phyloP scores from a whole-genome alignment of 2,888 invertebrate genomes.

The Drosophila algonquin region DNA sequence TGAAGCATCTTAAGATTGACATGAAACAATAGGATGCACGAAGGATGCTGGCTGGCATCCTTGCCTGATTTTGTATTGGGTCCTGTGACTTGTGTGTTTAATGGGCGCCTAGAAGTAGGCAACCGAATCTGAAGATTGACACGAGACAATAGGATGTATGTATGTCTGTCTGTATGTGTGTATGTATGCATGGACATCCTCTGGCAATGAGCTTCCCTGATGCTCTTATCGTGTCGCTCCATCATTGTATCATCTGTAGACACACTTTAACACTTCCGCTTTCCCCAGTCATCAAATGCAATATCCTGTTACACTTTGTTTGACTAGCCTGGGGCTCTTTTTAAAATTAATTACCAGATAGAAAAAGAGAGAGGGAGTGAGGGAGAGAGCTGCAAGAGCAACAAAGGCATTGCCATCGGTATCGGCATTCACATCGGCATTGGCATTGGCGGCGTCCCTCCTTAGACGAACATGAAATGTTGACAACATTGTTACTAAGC shows the following conservation, averaged over 20 bases:
- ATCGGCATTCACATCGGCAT: constrained; percentile 9
- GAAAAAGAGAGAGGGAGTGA: not conserved
- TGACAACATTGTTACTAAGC: constrained; percentile 76
- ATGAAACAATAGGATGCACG: not conserved
- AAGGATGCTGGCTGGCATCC: not conserved
- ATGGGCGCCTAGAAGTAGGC: not conserved
- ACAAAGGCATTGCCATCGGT: constrained; percentile 32
- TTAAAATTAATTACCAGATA: constrained; percentile 74
- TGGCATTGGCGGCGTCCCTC: constrained; percentile 8
- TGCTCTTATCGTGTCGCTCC: constrained; percentile 41
- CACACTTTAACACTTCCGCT: constrained; percentile 75
- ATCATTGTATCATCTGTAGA: constrained; percentile 64
- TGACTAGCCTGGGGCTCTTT: constrained; percentile 74
- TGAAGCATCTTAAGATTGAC: not conserved
- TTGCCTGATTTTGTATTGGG: not conserved
- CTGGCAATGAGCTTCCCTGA: constrained; percentile 1
- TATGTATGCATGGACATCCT: not conserved
- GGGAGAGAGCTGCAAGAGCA: constrained; percentile 35
- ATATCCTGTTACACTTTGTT: constrained; percentile 77
- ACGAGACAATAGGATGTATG: constrained; percentile 11
- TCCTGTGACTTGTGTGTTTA: not conserved
- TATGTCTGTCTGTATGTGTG: not conserved
- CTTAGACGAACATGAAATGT: constrained; percentile 69
- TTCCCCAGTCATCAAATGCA: constrained; percentile 74
- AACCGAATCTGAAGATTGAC: constrained; percentile 3